A percentile compares a stretch with the other conserved stretches of the same genome.
These are phyloP conservation scores for Athalia rosae DNA, from an alignment of 2,888 invertebrate genomes.

Conservation along the genomic window DNA sequence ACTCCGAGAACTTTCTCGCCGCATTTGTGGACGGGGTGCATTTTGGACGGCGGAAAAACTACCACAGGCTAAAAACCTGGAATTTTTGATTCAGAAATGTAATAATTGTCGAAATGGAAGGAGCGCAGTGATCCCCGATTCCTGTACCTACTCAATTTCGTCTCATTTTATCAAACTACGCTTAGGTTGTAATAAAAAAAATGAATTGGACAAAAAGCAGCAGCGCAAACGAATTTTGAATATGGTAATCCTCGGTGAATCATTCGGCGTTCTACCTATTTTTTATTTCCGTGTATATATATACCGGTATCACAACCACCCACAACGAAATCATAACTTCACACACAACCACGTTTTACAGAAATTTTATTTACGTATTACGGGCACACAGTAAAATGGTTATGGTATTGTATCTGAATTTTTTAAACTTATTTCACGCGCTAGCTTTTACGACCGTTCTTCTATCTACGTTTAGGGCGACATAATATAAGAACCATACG, in stretches of 20 bases:
- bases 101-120: not conserved
- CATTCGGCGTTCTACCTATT: conserved; percentile 52
- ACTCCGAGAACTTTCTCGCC: no score
- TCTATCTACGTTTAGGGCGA: not conserved
- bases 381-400: conserved; percentile 1
- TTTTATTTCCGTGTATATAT: conserved; percentile 11
- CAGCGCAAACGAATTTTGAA: conserved; percentile 63
- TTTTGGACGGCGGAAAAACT: not conserved
- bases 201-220: conserved; percentile 8
- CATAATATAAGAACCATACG: no score
- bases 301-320: not conserved
- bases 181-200: conserved; percentile 20
- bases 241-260: conserved; percentile 64
- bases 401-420: not conserved
- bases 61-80: no score
- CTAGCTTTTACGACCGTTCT: conserved; percentile 4
- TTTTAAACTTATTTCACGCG: conserved; percentile 29
- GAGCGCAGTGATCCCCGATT: conserved; percentile 56
- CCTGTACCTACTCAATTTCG: conserved; percentile 53
- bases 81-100: no score
- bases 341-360: not conserved
- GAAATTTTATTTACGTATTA: not conserved
- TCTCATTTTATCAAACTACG: conserved; percentile 6
- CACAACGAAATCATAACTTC: not conserved
- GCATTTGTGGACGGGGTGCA: not conserved